Conservation (phyloP, 1,140 invertebrate species). For the Drosophila pallidifrons region DNA sequence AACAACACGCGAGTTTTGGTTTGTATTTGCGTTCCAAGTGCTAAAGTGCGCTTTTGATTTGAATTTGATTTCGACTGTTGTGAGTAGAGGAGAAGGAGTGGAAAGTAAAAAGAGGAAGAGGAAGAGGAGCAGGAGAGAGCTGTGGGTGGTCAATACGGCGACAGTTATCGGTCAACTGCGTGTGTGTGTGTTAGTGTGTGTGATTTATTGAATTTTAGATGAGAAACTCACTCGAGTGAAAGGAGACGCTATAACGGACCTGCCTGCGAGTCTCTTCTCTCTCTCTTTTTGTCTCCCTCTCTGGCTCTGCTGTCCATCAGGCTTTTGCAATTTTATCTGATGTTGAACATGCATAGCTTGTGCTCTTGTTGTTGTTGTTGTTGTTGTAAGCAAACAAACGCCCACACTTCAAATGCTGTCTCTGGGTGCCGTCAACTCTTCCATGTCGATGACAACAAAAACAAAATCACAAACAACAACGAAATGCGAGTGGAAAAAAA, state of each 20-base stretch:
- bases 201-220: slow-evolving; percentile 84
- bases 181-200: slow-evolving; percentile 43
- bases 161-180: slow-evolving; percentile 55
- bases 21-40: slow-evolving; percentile 56
- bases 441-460: slow-evolving; percentile 73
- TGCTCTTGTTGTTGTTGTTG: slow-evolving; percentile 26
- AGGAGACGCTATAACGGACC: slow-evolving; percentile 54
- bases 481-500: slow-evolving; percentile 1
- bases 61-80: slow-evolving; percentile 20
- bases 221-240: slow-evolving; percentile 48
- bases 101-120: background rate
- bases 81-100: background rate
- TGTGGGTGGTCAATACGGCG: slow-evolving; percentile 53
- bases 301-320: slow-evolving; percentile 35
- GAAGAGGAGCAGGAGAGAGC: background rate
- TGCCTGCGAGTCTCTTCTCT: slow-evolving; percentile 52
- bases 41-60: slow-evolving; percentile 76
- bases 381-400: slow-evolving; percentile 71
- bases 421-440: slow-evolving; percentile 66
- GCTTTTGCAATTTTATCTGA: slow-evolving; percentile 78
- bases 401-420: slow-evolving; percentile 67
- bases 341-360: slow-evolving; percentile 77
- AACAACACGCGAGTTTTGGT: slow-evolving; percentile 61
- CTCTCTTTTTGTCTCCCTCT: slow-evolving; percentile 6
- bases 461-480: slow-evolving; percentile 38